A percentile compares a stretch with the other conserved stretches of the same genome.
phyloP scores from a whole-genome alignment of 2,113 vertebrate genomes.

The Rhombomys opimus region DNA sequence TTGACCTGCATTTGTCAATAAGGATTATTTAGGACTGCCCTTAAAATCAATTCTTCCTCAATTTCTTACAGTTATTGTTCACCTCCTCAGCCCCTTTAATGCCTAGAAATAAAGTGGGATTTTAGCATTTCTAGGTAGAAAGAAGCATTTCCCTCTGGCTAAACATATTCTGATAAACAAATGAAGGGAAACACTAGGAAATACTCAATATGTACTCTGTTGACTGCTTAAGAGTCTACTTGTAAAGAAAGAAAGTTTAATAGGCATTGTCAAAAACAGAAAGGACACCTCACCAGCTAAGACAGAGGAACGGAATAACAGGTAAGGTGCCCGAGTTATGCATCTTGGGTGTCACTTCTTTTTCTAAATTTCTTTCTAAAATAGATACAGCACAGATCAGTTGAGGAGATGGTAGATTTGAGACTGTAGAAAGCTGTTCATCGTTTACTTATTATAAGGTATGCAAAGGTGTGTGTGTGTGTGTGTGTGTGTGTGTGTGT shows the following conservation, averaged over 20 bases:
- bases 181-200: background rate
- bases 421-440: background rate
- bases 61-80: background rate
- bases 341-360: conserved; percentile 33
- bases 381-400: background rate
- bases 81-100: background rate
- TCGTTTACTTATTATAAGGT: background rate
- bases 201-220: background rate
- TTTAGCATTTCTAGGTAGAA: background rate
- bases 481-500: background rate
- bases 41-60: conserved; percentile 37
- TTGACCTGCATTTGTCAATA: conserved; percentile 18
- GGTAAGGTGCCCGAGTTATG: background rate
- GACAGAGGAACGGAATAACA: background rate
- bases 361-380: conserved; percentile 10
- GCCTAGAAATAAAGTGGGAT: background rate
- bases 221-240: background rate
- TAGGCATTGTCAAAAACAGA: background rate
- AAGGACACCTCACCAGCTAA: background rate
- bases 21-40: background rate
- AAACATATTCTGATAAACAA: background rate
- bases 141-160: background rate
- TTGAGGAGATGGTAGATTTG: background rate
- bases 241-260: background rate
- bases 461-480: background rate